phyloP scores from a whole-genome alignment of 2,113 vertebrate genomes.

The Platichthys stellatus region DNA sequence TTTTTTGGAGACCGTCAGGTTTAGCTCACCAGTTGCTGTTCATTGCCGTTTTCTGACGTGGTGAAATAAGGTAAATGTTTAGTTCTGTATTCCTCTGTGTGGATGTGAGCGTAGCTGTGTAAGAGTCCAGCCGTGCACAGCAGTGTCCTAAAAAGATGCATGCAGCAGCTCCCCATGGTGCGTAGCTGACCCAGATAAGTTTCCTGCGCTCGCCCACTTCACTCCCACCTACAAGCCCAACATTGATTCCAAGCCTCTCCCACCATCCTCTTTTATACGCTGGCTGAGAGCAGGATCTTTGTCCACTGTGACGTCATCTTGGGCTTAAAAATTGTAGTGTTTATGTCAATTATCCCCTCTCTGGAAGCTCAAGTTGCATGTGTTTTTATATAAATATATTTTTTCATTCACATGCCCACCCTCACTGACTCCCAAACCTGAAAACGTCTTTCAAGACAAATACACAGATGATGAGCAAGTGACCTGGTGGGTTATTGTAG shows the following conservation, averaged over 20 bases:
- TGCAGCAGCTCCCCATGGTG: conserved; percentile 55
- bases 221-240: conserved; percentile 19
- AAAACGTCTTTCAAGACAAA: not conserved
- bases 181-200: conserved; percentile 66
- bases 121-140: conserved; percentile 53
- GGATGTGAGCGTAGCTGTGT: conserved; percentile 23
- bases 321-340: not conserved
- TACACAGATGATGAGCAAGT: not conserved
- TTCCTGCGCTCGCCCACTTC: conserved; percentile 55
- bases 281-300: conserved; percentile 47
- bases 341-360: not conserved
- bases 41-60: conserved; percentile 53
- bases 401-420: not conserved
- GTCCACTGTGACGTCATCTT: conserved; percentile 45
- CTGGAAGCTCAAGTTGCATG: no score
- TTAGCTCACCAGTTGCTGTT: conserved; percentile 74
- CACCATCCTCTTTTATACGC: conserved; percentile 59
- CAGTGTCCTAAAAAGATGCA: conserved; percentile 50
- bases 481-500: not conserved
- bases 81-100: conserved; percentile 54
- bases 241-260: conserved; percentile 41
- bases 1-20: not conserved
- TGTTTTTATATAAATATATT: not conserved
- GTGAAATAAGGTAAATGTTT: conserved; percentile 62
- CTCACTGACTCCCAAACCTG: no score